Evolutionary conservation across 2,888 invertebrate species (phyloP).

Genomic region (Nomada lathburiana): DNA sequence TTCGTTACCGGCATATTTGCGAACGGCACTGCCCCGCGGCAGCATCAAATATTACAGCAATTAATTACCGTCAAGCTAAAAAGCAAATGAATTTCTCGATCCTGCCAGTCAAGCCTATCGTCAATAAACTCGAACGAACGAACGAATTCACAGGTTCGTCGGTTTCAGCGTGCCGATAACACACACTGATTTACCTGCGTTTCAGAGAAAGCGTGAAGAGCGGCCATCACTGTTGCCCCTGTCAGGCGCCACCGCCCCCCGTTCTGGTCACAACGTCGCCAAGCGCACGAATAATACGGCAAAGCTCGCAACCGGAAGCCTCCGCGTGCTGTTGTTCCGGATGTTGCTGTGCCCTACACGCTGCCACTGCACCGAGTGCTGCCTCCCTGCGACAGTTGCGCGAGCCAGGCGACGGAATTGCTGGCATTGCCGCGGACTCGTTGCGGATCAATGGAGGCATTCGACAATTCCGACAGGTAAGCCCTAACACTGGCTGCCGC

Average conservation of each 20-base stretch:
- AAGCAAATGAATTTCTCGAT: too few species aligned
- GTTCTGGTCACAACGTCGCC: constrained; percentile 90
- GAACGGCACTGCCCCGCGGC: too few species aligned
- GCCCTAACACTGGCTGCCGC: constrained; percentile 21
- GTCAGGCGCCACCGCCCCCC: constrained; percentile 89
- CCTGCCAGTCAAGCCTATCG: too few species aligned
- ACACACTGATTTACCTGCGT: constrained; percentile 7
- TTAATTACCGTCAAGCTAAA: too few species aligned
- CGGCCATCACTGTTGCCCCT: constrained; percentile 86
- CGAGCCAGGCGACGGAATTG: constrained; percentile 94
- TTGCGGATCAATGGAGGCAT: constrained; percentile 98
- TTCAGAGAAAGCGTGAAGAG: constrained; percentile 82
- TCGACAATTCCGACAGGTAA: constrained; percentile 97
- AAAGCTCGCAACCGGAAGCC: constrained; percentile 94
- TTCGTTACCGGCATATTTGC: too few species aligned
- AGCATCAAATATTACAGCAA: too few species aligned
- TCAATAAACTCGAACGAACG: neutral
- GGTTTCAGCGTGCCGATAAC: constrained; percentile 11
- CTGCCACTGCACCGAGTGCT: constrained; percentile 89
- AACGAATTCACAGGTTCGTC: neutral
- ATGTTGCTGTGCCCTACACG: constrained; percentile 85
- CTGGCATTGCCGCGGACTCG: constrained; percentile 98
- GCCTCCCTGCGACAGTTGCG: constrained; percentile 94
- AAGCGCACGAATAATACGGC: constrained; percentile 92
- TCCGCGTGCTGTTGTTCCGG: constrained; percentile 85